Evolutionary conservation across 2,113 vertebrate genomes (phyloP).

Genomic region (Anhinga anhinga): DNA sequence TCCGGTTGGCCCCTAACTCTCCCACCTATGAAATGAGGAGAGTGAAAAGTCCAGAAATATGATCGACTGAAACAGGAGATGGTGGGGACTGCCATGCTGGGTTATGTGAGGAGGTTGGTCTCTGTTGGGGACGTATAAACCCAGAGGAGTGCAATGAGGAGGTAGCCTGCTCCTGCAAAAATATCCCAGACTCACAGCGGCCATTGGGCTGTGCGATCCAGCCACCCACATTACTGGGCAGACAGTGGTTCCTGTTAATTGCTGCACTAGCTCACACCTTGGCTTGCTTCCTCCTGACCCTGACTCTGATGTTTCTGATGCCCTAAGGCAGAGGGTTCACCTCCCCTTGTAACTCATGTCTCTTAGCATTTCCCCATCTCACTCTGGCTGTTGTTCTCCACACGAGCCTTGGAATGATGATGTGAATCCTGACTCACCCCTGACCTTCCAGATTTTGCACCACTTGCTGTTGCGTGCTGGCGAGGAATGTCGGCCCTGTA

Average conservation of each 20-base stretch:
- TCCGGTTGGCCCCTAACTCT: neutral
- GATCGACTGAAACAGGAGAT: rapidly evolving
- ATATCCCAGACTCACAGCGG: neutral
- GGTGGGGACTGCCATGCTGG: neutral
- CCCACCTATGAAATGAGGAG: neutral
- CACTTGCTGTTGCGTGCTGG: rapidly evolving
- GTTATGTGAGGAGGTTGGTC: neutral
- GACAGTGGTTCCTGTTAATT: neutral
- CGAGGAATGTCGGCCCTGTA: neutral
- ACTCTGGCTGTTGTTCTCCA: neutral
- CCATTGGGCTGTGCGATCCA: neutral
- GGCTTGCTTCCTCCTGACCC: neutral
- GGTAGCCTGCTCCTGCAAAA: neutral
- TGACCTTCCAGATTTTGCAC: neutral
- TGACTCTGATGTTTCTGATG: neutral
- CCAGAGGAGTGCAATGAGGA: neutral
- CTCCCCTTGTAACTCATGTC: neutral
- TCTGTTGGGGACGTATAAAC: rapidly evolving
- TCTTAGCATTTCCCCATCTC: rapidly evolving
- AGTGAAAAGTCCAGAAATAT: neutral
- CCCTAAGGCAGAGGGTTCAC: neutral
- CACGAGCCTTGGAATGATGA: neutral
- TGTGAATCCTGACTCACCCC: neutral
- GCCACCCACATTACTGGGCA: neutral
- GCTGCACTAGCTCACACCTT: too few relatives aligned